Conservation (phyloP, 2,888 invertebrate genomes). For the Acleris emargana region DNA sequence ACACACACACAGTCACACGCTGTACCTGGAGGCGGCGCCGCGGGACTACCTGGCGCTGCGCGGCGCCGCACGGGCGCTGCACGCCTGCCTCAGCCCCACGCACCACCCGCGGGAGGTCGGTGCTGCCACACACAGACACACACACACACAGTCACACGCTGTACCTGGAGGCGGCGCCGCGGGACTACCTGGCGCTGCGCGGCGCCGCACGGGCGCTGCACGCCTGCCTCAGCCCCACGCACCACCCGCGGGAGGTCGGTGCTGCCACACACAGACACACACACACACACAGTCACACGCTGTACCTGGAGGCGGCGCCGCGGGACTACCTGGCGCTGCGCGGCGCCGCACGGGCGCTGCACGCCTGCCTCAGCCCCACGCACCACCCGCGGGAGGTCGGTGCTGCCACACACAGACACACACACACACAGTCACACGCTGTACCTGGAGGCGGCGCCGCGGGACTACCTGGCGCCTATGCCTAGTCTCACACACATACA, state of each 20-base stretch:
- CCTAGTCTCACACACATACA: no score
- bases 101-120: constrained; percentile 89
- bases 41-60: constrained; percentile 88
- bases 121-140: no score
- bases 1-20: constrained; percentile 68
- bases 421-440: no score
- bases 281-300: constrained; percentile 68
- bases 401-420: no score
- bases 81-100: constrained; percentile 91
- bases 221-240: constrained; percentile 90
- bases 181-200: constrained; percentile 88
- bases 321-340: constrained; percentile 88
- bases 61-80: constrained; percentile 79
- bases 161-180: constrained; percentile 87
- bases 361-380: constrained; percentile 91
- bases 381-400: constrained; percentile 89
- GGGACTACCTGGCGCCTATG: no score
- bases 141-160: constrained; percentile 70
- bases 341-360: constrained; percentile 79
- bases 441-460: no score
- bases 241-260: constrained; percentile 89
- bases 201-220: constrained; percentile 83
- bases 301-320: constrained; percentile 88
- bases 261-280: no score
- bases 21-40: constrained; percentile 88